Evolutionary conservation across 2,888 invertebrate genomes (phyloP).

Genomic region (Cinara cedri): DNA sequence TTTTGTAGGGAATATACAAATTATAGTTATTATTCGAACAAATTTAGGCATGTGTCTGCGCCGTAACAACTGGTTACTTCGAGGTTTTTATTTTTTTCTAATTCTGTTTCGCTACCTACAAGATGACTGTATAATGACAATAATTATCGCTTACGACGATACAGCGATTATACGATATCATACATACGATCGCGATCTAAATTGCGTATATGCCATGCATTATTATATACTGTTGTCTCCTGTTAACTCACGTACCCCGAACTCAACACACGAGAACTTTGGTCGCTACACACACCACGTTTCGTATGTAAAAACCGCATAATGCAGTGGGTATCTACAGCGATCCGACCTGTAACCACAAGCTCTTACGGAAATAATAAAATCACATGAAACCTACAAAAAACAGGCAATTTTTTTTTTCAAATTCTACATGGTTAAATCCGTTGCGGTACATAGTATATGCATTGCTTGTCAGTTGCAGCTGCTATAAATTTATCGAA

Average conservation of each 20-base stretch:
- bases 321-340: conserved; percentile 11
- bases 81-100: neutral
- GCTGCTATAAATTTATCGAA: too few species aligned
- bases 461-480: too few species aligned
- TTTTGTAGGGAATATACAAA: too few species aligned
- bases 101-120: neutral
- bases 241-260: too few species aligned
- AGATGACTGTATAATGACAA: neutral
- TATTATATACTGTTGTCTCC: too few species aligned
- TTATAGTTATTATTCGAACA: too few species aligned
- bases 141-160: conserved; percentile 8
- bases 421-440: neutral
- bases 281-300: neutral
- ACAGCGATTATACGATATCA: too few species aligned
- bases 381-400: conserved; percentile 10
- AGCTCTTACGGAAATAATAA: conserved; percentile 16
- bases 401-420: neutral
- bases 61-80: too few species aligned
- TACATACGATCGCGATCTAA: conserved; percentile 11
- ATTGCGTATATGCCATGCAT: neutral
- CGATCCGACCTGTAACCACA: neutral
- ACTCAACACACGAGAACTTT: neutral
- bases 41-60: too few species aligned
- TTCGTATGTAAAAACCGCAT: conserved; percentile 35
- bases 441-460: conserved; percentile 16